Percentiles rank a stretch among this genome's conserved stretches.
phyloP scores from a whole-genome alignment of 92 coral and sea anemone species.

The Anthopleura xanthogrammica region DNA sequence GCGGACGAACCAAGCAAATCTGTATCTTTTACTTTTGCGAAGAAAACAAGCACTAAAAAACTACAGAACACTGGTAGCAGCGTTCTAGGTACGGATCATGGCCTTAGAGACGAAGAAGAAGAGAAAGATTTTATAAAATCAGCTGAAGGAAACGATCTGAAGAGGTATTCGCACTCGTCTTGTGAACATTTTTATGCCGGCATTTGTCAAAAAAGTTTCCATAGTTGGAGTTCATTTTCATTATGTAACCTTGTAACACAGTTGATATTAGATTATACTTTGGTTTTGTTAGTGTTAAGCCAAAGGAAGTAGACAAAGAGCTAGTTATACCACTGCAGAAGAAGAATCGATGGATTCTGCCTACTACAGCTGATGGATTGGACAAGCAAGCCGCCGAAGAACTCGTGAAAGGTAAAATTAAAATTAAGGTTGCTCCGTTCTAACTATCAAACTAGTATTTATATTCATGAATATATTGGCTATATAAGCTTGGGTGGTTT shows the following conservation, averaged over 20 bases:
- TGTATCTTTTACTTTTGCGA: slow-evolving; percentile 55
- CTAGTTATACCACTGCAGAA: slow-evolving; percentile 73
- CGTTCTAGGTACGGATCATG: slow-evolving; percentile 32
- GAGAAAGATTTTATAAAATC: slow-evolving; percentile 83
- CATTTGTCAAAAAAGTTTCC: background rate
- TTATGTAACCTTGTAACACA: background rate
- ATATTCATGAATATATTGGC: too few species aligned
- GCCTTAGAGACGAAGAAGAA: slow-evolving; percentile 18
- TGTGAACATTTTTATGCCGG: background rate
- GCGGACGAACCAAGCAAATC: slow-evolving; percentile 47
- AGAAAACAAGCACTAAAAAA: slow-evolving; percentile 44
- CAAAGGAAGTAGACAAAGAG: slow-evolving; percentile 72
- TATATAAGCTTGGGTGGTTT: too few species aligned
- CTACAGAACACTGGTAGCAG: slow-evolving; percentile 19
- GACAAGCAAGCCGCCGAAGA: slow-evolving; percentile 92
- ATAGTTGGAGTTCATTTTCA: background rate
- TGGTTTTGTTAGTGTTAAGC: slow-evolving; percentile 58
- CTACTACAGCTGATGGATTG: slow-evolving; percentile 55
- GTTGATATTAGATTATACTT: background rate
- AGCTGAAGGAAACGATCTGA: slow-evolving; percentile 85
- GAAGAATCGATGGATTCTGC: slow-evolving; percentile 76
- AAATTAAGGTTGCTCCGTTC: too few species aligned
- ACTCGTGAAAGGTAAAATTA: slow-evolving; percentile 70
- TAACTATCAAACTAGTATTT: background rate
- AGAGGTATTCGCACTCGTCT: slow-evolving; percentile 47